Base-by-base conservation (phyloP, 2,888 invertebrate species). In the Euproctis similis region DNA sequence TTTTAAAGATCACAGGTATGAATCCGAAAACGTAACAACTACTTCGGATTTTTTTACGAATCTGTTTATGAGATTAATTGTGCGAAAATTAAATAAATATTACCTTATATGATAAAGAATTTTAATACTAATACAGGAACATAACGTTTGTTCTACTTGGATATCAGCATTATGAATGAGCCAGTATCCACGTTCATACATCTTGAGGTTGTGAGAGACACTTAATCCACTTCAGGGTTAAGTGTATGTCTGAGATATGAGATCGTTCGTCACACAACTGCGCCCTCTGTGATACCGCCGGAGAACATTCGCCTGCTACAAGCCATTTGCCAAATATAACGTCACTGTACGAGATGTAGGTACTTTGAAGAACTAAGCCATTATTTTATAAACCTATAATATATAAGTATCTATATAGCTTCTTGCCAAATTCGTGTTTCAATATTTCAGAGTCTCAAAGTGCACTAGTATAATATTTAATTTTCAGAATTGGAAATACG, bases 231-330 rank as follows among this genome's bases (percentile, higher is more conserved):
- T 60, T 59, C 59, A 57, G 35, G 50, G 54, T 50, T 59, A 62
- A 68, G 67, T 66, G 63, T 61, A 63, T 57, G 59, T 61, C 59
- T 59, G 69, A 74, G 63, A 68, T 70, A 73, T 73, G 70, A 69
- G 59, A 66, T 68, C 67, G 68, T 77, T 62, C 63, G 64, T 77
- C 73, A 74, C 57, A 58, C 44, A 48, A 40, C 51, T 40, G 47
- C 48, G 57, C 41, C 42, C 36, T 46, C 38, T 42, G 52, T 49
- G 53, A 57, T 58, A 58, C 54, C 42, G 47, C 16, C 42, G 41
- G 47, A 53, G 57, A 56, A 54, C 49, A 57, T 46, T 52, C 48
- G 25, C 38, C 30, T 49, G 44, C 52, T 47, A 54, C 45, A 34
- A 44, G 50, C 46, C 45, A 59, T 58, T 57, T 53, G 46, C 42